Percentiles rank a stretch among this genome's conserved stretches.
Evolutionary conservation across 2,888 invertebrate species (phyloP).

Genomic region (Cryptus viduatorius): DNA sequence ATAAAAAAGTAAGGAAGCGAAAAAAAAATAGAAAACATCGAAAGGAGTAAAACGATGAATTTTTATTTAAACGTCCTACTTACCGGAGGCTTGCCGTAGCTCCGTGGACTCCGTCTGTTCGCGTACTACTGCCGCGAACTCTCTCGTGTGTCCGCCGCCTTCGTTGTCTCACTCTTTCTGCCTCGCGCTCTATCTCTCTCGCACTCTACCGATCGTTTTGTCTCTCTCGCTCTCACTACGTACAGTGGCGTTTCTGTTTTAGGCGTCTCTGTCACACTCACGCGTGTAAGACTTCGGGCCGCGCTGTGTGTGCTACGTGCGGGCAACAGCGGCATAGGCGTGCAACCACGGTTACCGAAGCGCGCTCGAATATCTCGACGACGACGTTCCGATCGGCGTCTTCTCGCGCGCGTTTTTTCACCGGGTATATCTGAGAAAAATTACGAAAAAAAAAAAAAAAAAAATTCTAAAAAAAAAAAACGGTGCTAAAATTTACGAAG

Average conservation of each 20-base stretch:
- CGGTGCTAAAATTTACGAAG: neutral
- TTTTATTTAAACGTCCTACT: constrained; percentile 69
- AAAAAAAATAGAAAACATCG: constrained; percentile 13
- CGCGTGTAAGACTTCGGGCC: constrained; percentile 17
- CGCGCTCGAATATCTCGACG: constrained; percentile 41
- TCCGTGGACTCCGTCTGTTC: constrained; percentile 69
- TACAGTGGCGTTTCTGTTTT: constrained; percentile 32
- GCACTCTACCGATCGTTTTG: constrained; percentile 22
- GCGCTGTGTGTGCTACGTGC: constrained; percentile 32
- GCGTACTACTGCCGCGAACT: constrained; percentile 69
- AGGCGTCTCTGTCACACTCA: constrained; percentile 51
- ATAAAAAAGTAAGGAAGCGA: neutral
- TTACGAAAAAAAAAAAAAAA: neutral
- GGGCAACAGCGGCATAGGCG: constrained; percentile 43
- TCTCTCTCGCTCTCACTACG: constrained; percentile 16
- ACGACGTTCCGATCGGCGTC: constrained; percentile 24
- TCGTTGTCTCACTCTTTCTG: constrained; percentile 60
- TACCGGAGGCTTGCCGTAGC: constrained; percentile 70
- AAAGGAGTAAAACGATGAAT: constrained; percentile 29
- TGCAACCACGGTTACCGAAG: constrained; percentile 44
- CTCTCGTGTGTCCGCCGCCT: constrained; percentile 68
- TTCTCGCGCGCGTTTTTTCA: neutral
- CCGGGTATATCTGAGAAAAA: neutral
- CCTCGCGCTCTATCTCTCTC: constrained; percentile 26
- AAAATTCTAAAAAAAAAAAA: neutral